phyloP scores from a whole-genome alignment of 2,113 vertebrate species.

The Melanotaenia duboulayi region DNA sequence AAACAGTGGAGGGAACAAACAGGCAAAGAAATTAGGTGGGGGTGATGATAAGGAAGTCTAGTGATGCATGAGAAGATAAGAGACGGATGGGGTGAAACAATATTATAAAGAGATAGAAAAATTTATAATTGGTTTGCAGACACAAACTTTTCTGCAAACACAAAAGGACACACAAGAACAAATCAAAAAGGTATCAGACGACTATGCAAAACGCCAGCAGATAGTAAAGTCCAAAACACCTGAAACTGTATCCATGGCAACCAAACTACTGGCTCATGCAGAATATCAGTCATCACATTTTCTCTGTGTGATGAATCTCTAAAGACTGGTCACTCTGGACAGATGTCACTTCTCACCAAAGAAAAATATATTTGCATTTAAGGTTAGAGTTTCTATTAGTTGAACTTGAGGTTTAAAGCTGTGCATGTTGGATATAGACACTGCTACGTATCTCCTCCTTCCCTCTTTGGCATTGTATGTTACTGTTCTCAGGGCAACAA shows the following conservation, averaged over 20 bases:
- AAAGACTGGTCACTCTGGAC: conserved; percentile 1
- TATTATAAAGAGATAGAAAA: neutral
- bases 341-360: neutral
- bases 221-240: conserved; percentile 56
- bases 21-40: neutral
- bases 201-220: conserved; percentile 19
- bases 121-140: conserved; percentile 18
- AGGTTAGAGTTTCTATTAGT: neutral
- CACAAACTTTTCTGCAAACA: conserved; percentile 19
- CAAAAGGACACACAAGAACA: conserved; percentile 20
- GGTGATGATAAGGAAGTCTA: neutral
- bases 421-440: neutral
- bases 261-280: conserved; percentile 42
- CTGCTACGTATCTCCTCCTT: neutral
- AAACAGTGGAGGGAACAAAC: neutral
- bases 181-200: conserved; percentile 42
- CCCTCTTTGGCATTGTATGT: neutral
- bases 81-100: neutral
- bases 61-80: neutral
- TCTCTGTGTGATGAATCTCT: conserved; percentile 6
- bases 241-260: conserved; percentile 68
- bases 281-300: conserved; percentile 14
- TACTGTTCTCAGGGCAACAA: neutral
- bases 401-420: conserved; percentile 11
- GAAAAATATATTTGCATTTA: conserved; percentile 3